A percentile compares a stretch with the other conserved stretches of the same genome.
Evolutionary conservation across 37 sponge, comb jelly and placozoan species (phyloP).

Genomic region (Tethya wilhelma): DNA sequence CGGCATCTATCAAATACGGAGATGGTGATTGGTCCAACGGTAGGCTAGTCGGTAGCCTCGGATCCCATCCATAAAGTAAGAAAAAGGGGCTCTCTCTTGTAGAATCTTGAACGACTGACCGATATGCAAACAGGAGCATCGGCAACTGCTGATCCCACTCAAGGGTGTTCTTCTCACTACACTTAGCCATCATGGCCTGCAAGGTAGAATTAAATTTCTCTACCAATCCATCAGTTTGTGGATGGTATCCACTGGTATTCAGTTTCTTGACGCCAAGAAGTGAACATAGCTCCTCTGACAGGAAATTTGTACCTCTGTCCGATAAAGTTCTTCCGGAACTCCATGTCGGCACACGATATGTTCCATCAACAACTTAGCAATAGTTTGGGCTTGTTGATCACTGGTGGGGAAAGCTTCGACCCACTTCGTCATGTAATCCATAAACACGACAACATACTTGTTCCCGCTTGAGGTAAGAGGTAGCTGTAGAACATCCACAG

Average conservation of each 20-base stretch:
- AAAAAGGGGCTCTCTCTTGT: too few species aligned
- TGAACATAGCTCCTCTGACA: too few species aligned
- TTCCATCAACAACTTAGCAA: conserved; percentile 53
- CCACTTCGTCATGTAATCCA: conserved; percentile 78
- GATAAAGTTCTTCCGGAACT: conserved; percentile 46
- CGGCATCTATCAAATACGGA: too few species aligned
- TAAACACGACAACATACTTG: conserved; percentile 54
- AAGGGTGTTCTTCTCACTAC: too few species aligned
- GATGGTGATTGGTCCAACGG: too few species aligned
- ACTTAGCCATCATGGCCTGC: too few species aligned
- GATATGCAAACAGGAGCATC: too few species aligned
- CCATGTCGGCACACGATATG: conserved; percentile 43
- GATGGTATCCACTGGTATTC: conserved; percentile 66
- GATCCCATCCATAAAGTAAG: too few species aligned
- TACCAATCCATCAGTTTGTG: conserved; percentile 65
- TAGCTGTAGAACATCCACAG: conserved; percentile 55
- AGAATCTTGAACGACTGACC: too few species aligned
- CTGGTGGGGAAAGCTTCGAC: conserved; percentile 71
- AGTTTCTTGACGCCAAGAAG: conserved; percentile 46
- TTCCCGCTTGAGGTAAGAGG: conserved; percentile 50
- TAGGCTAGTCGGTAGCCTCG: too few species aligned
- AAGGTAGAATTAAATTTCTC: too few species aligned
- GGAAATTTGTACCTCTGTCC: conserved; percentile 52
- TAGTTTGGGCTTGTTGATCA: conserved; percentile 50
- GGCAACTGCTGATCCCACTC: too few species aligned